Evolutionary conservation across 1,140 invertebrate genomes (phyloP).

Genomic region (Sminthurides bifidus): DNA sequence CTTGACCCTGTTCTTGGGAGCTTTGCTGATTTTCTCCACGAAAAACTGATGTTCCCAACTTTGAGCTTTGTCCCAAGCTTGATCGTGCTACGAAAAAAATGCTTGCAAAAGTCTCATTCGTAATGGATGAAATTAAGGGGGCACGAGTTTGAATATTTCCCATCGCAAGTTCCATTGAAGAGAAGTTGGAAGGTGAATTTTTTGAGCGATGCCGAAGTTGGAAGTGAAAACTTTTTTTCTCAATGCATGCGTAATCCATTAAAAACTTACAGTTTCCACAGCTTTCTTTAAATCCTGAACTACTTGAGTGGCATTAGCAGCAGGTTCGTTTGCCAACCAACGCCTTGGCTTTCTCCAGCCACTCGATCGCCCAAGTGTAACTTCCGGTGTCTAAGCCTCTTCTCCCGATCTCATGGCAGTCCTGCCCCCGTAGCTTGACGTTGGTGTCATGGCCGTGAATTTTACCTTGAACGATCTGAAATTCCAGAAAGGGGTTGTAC

Average conservation of each 20-base stretch:
- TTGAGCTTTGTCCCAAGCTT: not conserved
- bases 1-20: not conserved
- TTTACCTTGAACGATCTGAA: not conserved
- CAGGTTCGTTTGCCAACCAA: not conserved
- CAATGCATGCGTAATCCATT: not conserved
- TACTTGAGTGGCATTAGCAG: not conserved
- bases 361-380: not conserved
- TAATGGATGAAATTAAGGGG: not conserved
- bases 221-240: too few relatives aligned
- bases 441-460: not conserved
- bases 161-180: not conserved
- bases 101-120: not conserved
- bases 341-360: not conserved
- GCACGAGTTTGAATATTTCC: not conserved
- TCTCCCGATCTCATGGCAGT: constrained; percentile 4
- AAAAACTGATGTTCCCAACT: constrained; percentile 1
- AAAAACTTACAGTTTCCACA: not conserved
- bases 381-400: not conserved
- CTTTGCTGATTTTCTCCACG: not conserved
- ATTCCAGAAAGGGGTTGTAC: not conserved
- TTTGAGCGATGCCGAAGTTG: too few relatives aligned
- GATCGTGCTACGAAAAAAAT: constrained; percentile 2
- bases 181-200: too few relatives aligned
- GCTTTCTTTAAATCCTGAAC: not conserved
- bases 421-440: not conserved